Percentiles rank a stretch among this genome's conserved stretches.
phyloP scores from a whole-genome alignment of 2,888 invertebrate species.

The Deilephila elpenor region DNA sequence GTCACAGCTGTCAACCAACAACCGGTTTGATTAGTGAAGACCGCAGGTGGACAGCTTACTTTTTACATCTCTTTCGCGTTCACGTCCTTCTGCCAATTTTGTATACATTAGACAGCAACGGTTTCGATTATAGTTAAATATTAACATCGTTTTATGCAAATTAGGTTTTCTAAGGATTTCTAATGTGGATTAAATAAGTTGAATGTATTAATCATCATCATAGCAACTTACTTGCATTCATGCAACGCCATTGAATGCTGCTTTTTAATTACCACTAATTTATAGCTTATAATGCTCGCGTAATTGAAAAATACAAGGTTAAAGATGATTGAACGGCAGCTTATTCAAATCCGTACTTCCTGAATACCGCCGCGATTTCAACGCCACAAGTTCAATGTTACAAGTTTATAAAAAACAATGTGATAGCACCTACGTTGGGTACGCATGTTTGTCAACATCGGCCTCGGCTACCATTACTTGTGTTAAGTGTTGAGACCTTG shows the following conservation, averaged over 20 bases:
- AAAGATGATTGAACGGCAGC: not conserved
- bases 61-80: not conserved
- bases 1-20: not conserved
- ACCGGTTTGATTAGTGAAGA: conserved; percentile 7
- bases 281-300: no score
- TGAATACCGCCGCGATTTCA: conserved; percentile 10
- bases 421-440: not conserved
- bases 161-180: no score
- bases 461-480: conserved; percentile 21
- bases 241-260: not conserved
- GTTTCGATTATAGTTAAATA: no score
- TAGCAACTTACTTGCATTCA: no score
- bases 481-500: conserved; percentile 28
- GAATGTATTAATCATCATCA: not conserved
- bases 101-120: not conserved
- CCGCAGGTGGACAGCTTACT: not conserved
- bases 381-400: conserved; percentile 42
- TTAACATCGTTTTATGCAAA: no score
- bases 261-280: conserved; percentile 10
- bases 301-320: conserved; percentile 22
- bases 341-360: not conserved
- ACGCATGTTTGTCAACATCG: conserved; percentile 20
- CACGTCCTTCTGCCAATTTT: not conserved
- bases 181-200: not conserved
- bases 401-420: conserved; percentile 27